Percentiles rank a stretch among this genome's conserved stretches.
Evolutionary conservation across 1,140 invertebrate species (phyloP).

Genomic region (Magallana gigas): DNA sequence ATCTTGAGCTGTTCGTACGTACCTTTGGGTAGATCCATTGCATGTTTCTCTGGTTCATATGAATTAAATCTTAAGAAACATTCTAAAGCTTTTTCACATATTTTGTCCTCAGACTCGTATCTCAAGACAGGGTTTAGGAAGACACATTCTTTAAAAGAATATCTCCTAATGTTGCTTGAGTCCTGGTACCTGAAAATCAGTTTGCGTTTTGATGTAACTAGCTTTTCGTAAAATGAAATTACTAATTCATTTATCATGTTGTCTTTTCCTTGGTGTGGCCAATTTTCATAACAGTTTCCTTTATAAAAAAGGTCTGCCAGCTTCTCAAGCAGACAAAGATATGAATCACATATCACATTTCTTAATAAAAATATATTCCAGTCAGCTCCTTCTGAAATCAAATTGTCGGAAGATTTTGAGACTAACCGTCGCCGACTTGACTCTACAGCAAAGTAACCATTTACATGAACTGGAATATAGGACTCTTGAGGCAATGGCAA

Average conservation of each 20-base stretch:
- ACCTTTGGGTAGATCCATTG: slow-evolving; percentile 21
- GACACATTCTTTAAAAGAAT: background rate
- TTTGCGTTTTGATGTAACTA: background rate
- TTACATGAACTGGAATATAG: slow-evolving; percentile 42
- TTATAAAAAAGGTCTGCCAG: background rate
- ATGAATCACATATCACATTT: slow-evolving; percentile 49
- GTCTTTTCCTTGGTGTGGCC: background rate
- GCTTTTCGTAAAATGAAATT: background rate
- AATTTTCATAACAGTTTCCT: background rate
- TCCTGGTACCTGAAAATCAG: background rate
- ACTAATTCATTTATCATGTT: slow-evolving; percentile 19
- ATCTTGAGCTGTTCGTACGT: slow-evolving; percentile 10
- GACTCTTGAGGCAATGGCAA: slow-evolving; percentile 51
- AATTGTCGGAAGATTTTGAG: slow-evolving; percentile 44
- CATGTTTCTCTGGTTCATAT: background rate
- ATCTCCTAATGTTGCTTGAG: background rate
- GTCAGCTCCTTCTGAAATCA: slow-evolving; percentile 24
- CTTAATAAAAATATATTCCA: slow-evolving; percentile 49
- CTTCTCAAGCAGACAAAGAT: slow-evolving; percentile 39
- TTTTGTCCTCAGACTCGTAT: background rate
- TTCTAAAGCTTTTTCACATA: background rate
- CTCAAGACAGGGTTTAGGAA: background rate
- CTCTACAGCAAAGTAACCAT: slow-evolving; percentile 53
- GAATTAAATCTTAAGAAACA: background rate
- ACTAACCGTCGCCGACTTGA: slow-evolving; percentile 41